These are phyloP conservation scores for Percopsis transmontana DNA, from an alignment of 2,113 vertebrate genomes.

Conservation along the genomic window DNA sequence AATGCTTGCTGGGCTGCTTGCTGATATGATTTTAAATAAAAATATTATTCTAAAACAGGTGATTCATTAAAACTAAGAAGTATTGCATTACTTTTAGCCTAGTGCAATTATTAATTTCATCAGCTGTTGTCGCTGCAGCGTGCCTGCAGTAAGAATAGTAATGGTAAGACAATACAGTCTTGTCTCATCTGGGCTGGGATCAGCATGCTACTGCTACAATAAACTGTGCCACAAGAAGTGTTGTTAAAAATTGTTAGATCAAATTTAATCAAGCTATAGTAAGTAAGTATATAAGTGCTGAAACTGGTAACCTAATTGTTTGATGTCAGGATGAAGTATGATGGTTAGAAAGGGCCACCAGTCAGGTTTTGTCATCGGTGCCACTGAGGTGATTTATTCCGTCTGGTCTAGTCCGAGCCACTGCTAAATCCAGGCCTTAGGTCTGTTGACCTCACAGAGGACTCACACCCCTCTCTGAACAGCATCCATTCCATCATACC, in stretches of 20 bases:
- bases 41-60: slow-evolving; percentile 33
- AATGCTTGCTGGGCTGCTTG: slow-evolving; percentile 13
- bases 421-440: slow-evolving; percentile 72
- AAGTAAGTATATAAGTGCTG: too few relatives aligned
- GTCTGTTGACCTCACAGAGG: slow-evolving; percentile 51
- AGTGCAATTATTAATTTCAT: slow-evolving; percentile 71
- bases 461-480: slow-evolving; percentile 53
- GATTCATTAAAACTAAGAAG: slow-evolving; percentile 58
- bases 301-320: too few relatives aligned
- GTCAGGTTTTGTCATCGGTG: slow-evolving; percentile 70
- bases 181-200: slow-evolving; percentile 65
- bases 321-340: neutral
- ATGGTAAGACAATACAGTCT: slow-evolving; percentile 74
- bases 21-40: slow-evolving; percentile 52
- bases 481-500: slow-evolving; percentile 36
- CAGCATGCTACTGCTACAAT: slow-evolving; percentile 40
- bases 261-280: neutral
- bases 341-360: slow-evolving; percentile 38
- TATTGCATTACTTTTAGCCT: slow-evolving; percentile 71
- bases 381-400: slow-evolving; percentile 71
- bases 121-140: slow-evolving; percentile 58
- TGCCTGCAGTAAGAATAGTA: slow-evolving; percentile 66
- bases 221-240: slow-evolving; percentile 23
- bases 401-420: slow-evolving; percentile 71
- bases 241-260: neutral